Evolutionary conservation across 2,113 vertebrate genomes (phyloP).

Genomic region (Dolichallabes microphthalmus): DNA sequence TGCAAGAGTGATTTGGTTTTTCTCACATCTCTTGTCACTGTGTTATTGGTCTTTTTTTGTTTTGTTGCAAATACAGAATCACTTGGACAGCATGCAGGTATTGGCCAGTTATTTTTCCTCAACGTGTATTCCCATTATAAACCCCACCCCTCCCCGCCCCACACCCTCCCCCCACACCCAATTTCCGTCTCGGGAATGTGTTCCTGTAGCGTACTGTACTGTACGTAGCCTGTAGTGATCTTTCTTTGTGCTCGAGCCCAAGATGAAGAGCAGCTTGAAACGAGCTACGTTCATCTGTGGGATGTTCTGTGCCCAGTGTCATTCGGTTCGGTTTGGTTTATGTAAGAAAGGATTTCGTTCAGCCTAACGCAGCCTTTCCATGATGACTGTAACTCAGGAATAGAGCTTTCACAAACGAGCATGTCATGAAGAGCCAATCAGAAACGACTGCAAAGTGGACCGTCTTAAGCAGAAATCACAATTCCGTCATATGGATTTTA

Average conservation of each 20-base stretch:
- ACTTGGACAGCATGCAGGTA: slow-evolving; percentile 99
- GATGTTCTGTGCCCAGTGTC: slow-evolving; percentile 14
- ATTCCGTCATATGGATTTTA: not conserved
- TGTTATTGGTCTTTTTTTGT: slow-evolving; percentile 69
- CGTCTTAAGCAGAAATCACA: not conserved
- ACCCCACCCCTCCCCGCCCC: not conserved
- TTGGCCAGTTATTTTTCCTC: slow-evolving; percentile 70
- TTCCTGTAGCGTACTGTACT: not conserved
- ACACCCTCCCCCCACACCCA: not conserved
- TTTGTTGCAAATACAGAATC: slow-evolving; percentile 85
- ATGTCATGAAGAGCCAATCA: not conserved
- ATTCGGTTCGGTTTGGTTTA: not conserved
- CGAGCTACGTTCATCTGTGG: slow-evolving; percentile 32
- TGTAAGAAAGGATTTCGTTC: not conserved
- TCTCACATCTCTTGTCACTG: slow-evolving; percentile 74
- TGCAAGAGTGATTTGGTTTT: slow-evolving; percentile 73
- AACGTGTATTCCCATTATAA: slow-evolving; percentile 43
- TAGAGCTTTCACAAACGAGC: not conserved
- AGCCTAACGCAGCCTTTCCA: not conserved
- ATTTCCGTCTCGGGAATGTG: slow-evolving; percentile 1
- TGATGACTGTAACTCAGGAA: not conserved
- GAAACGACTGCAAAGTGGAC: not conserved
- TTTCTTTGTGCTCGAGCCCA: slow-evolving; percentile 9
- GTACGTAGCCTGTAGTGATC: slow-evolving; percentile 6
- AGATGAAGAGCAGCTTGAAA: slow-evolving; percentile 27